Percentiles rank a stretch among this genome's conserved stretches.
phyloP scores from a whole-genome alignment of 92 coral and sea anemone genomes.

The Siderastrea siderea region DNA sequence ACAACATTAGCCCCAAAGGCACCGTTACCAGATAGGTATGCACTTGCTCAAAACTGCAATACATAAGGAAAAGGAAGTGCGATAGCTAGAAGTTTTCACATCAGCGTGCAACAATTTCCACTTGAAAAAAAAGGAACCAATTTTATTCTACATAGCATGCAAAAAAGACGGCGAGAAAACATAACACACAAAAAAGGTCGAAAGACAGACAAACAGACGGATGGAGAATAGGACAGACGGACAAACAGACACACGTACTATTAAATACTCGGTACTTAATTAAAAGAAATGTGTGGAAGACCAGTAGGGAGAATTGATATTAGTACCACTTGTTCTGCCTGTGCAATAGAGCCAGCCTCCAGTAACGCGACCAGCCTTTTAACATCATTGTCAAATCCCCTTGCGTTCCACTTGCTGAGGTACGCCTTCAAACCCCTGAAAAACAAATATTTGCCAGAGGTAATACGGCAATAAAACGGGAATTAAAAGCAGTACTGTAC shows the following conservation, averaged over 20 bases:
- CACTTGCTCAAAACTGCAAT: too few relatives aligned
- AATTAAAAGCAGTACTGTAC: too few relatives aligned
- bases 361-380: conserved; percentile 80
- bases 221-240: too few relatives aligned
- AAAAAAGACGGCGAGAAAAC: not conserved
- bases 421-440: conserved; percentile 93
- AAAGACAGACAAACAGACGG: not conserved
- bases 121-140: too few relatives aligned
- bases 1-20: too few relatives aligned
- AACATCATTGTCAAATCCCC: conserved; percentile 94
- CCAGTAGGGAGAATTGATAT: not conserved
- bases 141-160: too few relatives aligned
- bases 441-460: not conserved
- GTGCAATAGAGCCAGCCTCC: conserved; percentile 94
- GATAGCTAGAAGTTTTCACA: too few relatives aligned
- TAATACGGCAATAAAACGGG: not conserved
- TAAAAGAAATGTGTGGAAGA: not conserved
- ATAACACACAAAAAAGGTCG: not conserved
- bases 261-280: not conserved
- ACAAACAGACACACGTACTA: not conserved
- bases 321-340: conserved; percentile 89
- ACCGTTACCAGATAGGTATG: too few relatives aligned
- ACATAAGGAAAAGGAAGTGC: too few relatives aligned
- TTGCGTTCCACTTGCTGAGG: conserved; percentile 94
- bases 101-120: too few relatives aligned